A percentile compares a stretch with the other conserved stretches of the same genome.
Evolutionary conservation across 1,140 invertebrate genomes (phyloP).

Genomic region (Panonychus citri): DNA sequence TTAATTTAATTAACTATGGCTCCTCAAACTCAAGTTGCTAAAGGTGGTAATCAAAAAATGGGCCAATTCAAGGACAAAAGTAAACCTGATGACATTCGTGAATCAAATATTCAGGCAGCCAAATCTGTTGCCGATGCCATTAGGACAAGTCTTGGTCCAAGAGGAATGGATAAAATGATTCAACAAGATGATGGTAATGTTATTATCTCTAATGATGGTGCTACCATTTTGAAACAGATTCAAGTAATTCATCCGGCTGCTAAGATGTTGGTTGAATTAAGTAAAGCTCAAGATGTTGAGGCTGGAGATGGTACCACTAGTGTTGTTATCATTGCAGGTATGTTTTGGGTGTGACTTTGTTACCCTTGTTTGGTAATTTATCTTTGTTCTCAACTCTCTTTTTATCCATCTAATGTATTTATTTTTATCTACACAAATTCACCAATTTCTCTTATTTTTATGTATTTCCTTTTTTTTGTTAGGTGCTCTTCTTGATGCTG

Average conservation of each 20-base stretch:
- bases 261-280: slow-evolving; percentile 97
- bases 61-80: slow-evolving; percentile 38
- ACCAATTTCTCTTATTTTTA: too few species aligned
- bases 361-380: too few species aligned
- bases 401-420: too few species aligned
- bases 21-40: too few species aligned
- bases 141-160: slow-evolving; percentile 85
- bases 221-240: slow-evolving; percentile 97
- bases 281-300: slow-evolving; percentile 94
- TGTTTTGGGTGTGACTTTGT: not conserved
- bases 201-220: slow-evolving; percentile 98
- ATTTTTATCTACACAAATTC: too few species aligned
- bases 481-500: slow-evolving; percentile 63
- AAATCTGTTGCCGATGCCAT: slow-evolving; percentile 99
- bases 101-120: slow-evolving; percentile 86
- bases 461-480: not conserved
- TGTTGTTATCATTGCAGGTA: slow-evolving; percentile 81
- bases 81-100: slow-evolving; percentile 76
- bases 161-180: slow-evolving; percentile 99
- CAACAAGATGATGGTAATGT: slow-evolving; percentile 92
- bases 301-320: slow-evolving; percentile 98
- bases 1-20: slow-evolving; percentile 13
- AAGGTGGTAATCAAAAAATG: not conserved
- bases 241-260: slow-evolving; percentile 95
- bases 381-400: too few species aligned